phyloP scores from a whole-genome alignment of 2,797 vertebrate genomes.

The Anniella stebbinsi region DNA sequence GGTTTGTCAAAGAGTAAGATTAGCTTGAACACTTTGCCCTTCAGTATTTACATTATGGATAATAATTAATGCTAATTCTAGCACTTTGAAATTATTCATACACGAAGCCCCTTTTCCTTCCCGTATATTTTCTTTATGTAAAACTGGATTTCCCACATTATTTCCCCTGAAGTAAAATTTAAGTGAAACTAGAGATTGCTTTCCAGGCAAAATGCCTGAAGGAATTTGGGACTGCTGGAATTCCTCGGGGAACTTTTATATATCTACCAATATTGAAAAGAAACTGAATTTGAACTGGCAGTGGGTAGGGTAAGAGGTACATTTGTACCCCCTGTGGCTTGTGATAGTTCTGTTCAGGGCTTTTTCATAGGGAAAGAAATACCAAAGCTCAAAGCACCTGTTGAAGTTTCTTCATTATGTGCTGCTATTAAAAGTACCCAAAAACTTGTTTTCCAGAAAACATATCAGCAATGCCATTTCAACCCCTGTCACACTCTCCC shows the following conservation, averaged over 20 bases:
- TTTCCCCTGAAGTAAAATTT: not conserved
- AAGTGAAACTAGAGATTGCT: not conserved
- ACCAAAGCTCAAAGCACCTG: not conserved
- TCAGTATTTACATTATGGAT: not conserved
- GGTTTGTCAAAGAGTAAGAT: slow-evolving; percentile 40
- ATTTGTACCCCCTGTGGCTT: not conserved
- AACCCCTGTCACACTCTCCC: too few relatives aligned
- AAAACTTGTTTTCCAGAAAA: too few relatives aligned
- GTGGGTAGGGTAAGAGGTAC: not conserved
- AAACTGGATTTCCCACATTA: not conserved
- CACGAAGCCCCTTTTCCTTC: not conserved
- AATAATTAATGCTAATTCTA: slow-evolving; percentile 20
- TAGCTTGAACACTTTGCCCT: not conserved
- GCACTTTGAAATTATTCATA: slow-evolving; percentile 1
- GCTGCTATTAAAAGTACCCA: too few relatives aligned
- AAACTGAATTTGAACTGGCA: not conserved
- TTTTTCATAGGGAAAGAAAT: not conserved
- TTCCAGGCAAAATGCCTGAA: not conserved
- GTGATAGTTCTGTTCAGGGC: too few relatives aligned
- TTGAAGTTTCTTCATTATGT: not conserved
- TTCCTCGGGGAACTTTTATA: not conserved
- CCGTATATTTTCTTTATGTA: not conserved
- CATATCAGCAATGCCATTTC: too few relatives aligned
- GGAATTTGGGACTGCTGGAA: not conserved
- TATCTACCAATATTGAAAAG: not conserved